Percentiles rank a stretch among this genome's conserved stretches.
These are phyloP conservation scores for Bicyclus anynana DNA, from an alignment of 1,140 invertebrate genomes.

Conservation along the genomic window DNA sequence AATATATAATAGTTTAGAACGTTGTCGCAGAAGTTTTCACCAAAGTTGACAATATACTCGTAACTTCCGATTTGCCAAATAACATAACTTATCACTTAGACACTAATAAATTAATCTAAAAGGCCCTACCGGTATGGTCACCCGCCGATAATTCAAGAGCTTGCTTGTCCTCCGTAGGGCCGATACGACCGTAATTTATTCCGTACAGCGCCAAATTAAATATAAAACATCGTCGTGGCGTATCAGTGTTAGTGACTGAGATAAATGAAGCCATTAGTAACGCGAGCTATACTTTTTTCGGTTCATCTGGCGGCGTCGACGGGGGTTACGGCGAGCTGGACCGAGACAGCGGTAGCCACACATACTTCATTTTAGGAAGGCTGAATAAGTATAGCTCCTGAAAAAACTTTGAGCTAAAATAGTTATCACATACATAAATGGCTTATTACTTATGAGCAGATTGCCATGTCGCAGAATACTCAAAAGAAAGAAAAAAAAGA, in stretches of 20 bases:
- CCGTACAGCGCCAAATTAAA: slow-evolving; percentile 72
- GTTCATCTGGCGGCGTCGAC: slow-evolving; percentile 66
- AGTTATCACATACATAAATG: too few species aligned
- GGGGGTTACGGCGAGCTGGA: slow-evolving; percentile 59
- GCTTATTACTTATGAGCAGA: too few species aligned
- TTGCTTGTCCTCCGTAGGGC: slow-evolving; percentile 59
- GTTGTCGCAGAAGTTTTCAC: slow-evolving; percentile 31
- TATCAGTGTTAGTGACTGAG: slow-evolving; percentile 76
- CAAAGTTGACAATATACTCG: slow-evolving; percentile 37
- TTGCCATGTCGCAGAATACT: too few species aligned
- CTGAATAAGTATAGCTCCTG: too few species aligned
- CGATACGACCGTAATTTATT: slow-evolving; percentile 74
- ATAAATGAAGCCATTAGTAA: slow-evolving; percentile 76
- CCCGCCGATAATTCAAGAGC: slow-evolving; percentile 63
- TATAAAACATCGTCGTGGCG: slow-evolving; percentile 75
- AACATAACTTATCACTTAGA: slow-evolving; percentile 70
- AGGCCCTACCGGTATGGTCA: slow-evolving; percentile 54
- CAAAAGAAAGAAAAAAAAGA: too few species aligned
- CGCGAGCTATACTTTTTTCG: slow-evolving; percentile 74
- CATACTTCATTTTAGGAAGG: too few species aligned
- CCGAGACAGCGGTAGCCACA: too few species aligned
- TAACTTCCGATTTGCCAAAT: slow-evolving; percentile 44
- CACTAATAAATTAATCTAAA: slow-evolving; percentile 69
- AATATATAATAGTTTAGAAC: too few species aligned
- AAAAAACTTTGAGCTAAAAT: too few species aligned